Conservation (phyloP, 2,888 invertebrate species). For the Liposcelis brunnea region DNA sequence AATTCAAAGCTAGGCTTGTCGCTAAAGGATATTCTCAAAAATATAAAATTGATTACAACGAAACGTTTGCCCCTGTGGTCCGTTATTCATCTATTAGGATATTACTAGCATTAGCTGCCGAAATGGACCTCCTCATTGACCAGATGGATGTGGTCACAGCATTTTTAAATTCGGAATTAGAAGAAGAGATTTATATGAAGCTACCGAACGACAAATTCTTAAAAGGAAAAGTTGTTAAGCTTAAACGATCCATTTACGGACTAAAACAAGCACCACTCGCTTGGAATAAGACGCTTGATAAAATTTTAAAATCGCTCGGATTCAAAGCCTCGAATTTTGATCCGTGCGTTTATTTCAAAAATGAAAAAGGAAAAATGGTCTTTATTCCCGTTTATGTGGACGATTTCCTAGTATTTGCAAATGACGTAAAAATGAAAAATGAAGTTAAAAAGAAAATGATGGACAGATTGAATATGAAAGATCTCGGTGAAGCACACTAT, state of each 20-base stretch:
- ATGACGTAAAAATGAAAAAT: constrained; percentile 7
- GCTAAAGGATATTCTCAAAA: constrained; percentile 19
- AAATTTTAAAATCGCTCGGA: constrained; percentile 11
- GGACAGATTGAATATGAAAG: background rate
- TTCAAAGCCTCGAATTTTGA: constrained; percentile 13
- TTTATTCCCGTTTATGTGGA: constrained; percentile 16
- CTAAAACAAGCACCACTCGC: constrained; percentile 15
- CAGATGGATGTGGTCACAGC: constrained; percentile 20
- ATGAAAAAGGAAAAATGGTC: constrained; percentile 1
- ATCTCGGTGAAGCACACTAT: background rate
- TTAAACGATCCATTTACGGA: constrained; percentile 17
- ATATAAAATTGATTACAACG: constrained; percentile 19
- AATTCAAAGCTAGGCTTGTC: constrained; percentile 17
- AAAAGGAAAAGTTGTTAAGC: constrained; percentile 10
- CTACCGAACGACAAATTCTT: constrained; percentile 14
- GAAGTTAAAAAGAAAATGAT: constrained; percentile 10
- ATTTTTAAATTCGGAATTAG: constrained; percentile 19
- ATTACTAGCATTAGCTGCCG: constrained; percentile 17
- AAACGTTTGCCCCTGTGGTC: constrained; percentile 20
- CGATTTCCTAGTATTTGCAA: constrained; percentile 15
- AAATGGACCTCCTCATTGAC: constrained; percentile 16
- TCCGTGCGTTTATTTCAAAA: constrained; percentile 15
- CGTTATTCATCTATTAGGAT: constrained; percentile 16
- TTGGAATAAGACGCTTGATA: constrained; percentile 15
- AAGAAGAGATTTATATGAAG: constrained; percentile 19